Conservation (phyloP, 2,888 invertebrate genomes). For the Cephalotes varians region DNA sequence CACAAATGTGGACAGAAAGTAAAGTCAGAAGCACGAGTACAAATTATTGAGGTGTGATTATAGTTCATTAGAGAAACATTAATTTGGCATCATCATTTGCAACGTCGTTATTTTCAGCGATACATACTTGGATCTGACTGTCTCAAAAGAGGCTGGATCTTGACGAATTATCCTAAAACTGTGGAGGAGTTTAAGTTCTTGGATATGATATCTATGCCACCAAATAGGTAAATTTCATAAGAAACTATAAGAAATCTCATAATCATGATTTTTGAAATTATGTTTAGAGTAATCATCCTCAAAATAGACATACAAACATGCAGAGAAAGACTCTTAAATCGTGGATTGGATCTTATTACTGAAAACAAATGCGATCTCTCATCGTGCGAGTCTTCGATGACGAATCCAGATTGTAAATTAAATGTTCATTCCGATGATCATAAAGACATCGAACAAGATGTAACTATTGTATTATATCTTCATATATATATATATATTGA, state of each 20-base stretch:
- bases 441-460: slow-evolving; percentile 70
- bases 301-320: slow-evolving; percentile 84
- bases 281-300: slow-evolving; percentile 86
- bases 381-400: slow-evolving; percentile 29
- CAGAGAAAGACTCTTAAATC: slow-evolving; percentile 83
- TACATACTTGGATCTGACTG: slow-evolving; percentile 87
- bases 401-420: slow-evolving; percentile 51
- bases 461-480: slow-evolving; percentile 42
- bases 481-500: background rate
- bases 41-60: slow-evolving; percentile 77
- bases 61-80: background rate
- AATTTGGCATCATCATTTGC: background rate
- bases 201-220: slow-evolving; percentile 88
- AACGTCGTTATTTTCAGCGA: slow-evolving; percentile 76
- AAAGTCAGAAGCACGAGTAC: slow-evolving; percentile 72
- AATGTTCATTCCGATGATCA: slow-evolving; percentile 70
- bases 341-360: slow-evolving; percentile 86
- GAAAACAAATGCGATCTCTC: slow-evolving; percentile 78
- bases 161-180: slow-evolving; percentile 88
- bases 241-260: background rate
- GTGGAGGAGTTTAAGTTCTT: slow-evolving; percentile 88
- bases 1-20: slow-evolving; percentile 66
- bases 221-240: slow-evolving; percentile 87
- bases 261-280: background rate
- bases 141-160: slow-evolving; percentile 88